phyloP scores from a whole-genome alignment of 2,797 vertebrate species.

The Alectoris magna region DNA sequence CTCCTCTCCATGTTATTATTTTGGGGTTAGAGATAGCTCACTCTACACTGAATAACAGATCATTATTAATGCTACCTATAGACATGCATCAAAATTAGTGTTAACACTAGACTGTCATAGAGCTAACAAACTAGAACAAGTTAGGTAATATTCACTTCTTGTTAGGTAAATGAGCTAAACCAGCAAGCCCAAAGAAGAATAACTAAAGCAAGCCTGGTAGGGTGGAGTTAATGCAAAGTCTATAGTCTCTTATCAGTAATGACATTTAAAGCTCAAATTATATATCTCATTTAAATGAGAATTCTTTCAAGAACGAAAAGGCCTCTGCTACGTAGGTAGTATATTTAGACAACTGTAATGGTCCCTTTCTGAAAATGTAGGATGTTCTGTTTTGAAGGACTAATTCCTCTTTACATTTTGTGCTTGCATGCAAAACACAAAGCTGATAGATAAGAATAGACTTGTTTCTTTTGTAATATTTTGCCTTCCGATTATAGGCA shows the following conservation, averaged over 20 bases:
- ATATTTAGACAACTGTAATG: not conserved
- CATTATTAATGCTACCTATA: not conserved
- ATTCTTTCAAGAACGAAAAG: not conserved
- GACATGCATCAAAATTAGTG: not conserved
- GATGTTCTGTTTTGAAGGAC: not conserved
- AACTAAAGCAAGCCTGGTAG: not conserved
- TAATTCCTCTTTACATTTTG: not conserved
- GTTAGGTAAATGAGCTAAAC: not conserved
- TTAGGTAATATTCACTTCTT: not conserved
- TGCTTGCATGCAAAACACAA: not conserved
- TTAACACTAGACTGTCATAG: not conserved
- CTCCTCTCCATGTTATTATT: not conserved
- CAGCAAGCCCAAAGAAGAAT: not conserved
- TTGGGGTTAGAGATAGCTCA: not conserved
- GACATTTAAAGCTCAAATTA: not conserved
- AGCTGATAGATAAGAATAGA: not conserved
- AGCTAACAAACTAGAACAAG: not conserved
- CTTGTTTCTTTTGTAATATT: not conserved
- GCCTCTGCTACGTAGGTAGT: rapidly evolving
- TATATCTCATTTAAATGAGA: not conserved
- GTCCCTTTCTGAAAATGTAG: not conserved
- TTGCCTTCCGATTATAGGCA: not conserved
- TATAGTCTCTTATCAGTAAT: rapidly evolving
- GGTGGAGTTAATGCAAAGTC: not conserved
- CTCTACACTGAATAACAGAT: not conserved